These are phyloP conservation scores for Megaptera novaeangliae DNA, from an alignment of 2,113 vertebrate species.

Conservation along the genomic window DNA sequence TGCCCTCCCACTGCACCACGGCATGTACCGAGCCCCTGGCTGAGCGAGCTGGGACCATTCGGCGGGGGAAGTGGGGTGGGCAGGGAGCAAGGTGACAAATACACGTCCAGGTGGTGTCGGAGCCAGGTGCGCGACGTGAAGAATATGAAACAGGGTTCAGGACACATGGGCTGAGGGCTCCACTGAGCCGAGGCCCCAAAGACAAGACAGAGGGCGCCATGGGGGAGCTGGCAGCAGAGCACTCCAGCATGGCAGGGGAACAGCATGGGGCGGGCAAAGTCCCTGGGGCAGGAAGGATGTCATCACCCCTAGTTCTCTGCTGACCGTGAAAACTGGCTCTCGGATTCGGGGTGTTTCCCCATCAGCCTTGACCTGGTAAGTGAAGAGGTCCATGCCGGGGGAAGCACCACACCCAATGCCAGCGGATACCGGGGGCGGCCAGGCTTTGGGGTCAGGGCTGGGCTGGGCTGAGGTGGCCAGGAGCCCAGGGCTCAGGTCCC, in stretches of 20 bases:
- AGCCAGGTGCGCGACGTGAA: rapidly evolving
- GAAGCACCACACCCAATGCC: no score
- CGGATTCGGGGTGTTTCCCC: no score
- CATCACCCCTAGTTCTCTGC: not conserved
- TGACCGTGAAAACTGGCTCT: not conserved
- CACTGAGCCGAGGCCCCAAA: not conserved
- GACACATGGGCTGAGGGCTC: not conserved
- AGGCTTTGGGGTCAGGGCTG: not conserved
- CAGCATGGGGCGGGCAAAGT: rapidly evolving
- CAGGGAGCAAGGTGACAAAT: rapidly evolving
- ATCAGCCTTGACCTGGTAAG: not conserved
- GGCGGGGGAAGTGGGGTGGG: rapidly evolving
- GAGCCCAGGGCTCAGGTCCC: not conserved
- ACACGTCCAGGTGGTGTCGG: rapidly evolving
- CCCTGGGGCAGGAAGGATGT: rapidly evolving
- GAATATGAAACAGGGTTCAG: not conserved
- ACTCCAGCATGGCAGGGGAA: rapidly evolving
- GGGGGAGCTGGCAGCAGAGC: rapidly evolving
- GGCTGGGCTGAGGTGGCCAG: no score
- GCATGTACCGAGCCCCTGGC: not conserved
- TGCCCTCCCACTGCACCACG: no score
- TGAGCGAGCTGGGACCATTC: rapidly evolving
- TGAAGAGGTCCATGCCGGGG: rapidly evolving
- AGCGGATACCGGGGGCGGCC: rapidly evolving
- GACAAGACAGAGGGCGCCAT: not conserved